Evolutionary conservation across 2,113 vertebrate species (phyloP).

Genomic region (Esox niger): DNA sequence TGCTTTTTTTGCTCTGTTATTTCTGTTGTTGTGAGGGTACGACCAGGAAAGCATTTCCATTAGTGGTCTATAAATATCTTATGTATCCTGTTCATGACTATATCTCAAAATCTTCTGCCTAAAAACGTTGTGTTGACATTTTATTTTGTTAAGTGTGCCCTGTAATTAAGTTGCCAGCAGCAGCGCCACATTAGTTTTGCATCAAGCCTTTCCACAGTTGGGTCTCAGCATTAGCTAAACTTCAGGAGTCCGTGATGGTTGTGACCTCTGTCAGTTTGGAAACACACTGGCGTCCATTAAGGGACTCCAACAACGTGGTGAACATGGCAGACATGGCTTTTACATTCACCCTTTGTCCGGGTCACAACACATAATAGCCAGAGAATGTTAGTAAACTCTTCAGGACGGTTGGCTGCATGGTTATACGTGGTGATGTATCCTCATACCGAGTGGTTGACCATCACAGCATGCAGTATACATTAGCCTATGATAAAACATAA

Average conservation of each 20-base stretch:
- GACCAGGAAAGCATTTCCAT: no score
- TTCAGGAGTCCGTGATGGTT: not conserved
- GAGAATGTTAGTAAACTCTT: not conserved
- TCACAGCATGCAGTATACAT: no score
- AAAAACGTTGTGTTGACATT: not conserved
- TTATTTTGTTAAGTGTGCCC: not conserved
- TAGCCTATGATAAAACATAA: no score
- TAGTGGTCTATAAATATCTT: no score
- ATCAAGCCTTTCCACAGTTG: slow-evolving; percentile 10
- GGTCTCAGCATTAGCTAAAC: slow-evolving; percentile 14
- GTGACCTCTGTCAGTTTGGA: not conserved
- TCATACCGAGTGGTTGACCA: no score
- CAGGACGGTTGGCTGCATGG: no score
- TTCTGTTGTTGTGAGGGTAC: no score
- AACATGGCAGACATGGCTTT: slow-evolving; percentile 6
- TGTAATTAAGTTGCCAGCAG: not conserved
- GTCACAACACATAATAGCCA: not conserved
- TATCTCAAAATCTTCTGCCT: no score
- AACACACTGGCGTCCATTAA: not conserved
- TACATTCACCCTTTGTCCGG: not conserved
- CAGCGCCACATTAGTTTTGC: not conserved
- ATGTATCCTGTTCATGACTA: no score
- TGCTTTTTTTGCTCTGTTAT: no score
- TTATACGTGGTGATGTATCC: no score
- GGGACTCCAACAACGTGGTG: slow-evolving; percentile 3